Conservation (phyloP, 1,140 invertebrate species). For the Bombus superbus region DNA sequence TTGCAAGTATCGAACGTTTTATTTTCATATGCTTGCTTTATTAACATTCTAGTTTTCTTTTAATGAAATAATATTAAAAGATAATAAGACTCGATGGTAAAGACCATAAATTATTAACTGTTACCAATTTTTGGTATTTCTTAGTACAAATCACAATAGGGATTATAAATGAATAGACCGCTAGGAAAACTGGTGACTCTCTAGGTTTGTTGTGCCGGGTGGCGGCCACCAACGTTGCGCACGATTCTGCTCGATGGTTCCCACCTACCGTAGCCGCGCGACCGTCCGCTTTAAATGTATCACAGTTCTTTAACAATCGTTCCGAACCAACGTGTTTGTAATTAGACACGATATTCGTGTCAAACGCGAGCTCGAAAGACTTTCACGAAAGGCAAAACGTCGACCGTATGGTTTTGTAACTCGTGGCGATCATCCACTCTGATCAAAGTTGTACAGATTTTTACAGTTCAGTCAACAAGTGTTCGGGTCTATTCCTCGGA, state of each 20-base stretch:
- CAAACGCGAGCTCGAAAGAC: constrained; percentile 60
- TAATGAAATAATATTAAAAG: background rate
- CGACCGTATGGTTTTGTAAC: constrained; percentile 41
- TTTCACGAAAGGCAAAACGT: constrained; percentile 52
- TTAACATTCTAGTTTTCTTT: background rate
- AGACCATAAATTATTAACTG: background rate
- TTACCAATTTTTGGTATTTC: background rate
- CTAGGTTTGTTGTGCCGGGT: constrained; percentile 59
- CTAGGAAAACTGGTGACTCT: constrained; percentile 59
- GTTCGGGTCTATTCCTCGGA: background rate
- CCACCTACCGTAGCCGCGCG: constrained; percentile 60
- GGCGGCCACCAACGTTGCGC: constrained; percentile 68
- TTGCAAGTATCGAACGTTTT: background rate
- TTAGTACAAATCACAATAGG: constrained; percentile 26
- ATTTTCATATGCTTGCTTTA: background rate
- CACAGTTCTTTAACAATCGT: constrained; percentile 66
- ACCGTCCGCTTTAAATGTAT: constrained; percentile 61
- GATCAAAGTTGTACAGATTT: constrained; percentile 14
- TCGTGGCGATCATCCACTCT: constrained; percentile 30
- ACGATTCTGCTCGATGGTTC: constrained; percentile 64
- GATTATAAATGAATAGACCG: constrained; percentile 48
- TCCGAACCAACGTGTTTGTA: constrained; percentile 59
- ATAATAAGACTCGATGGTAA: background rate
- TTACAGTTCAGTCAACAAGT: constrained; percentile 7
- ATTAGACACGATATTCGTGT: constrained; percentile 68